Conservation (phyloP, 2,888 invertebrate species). For the Phlogophora meticulosa region DNA sequence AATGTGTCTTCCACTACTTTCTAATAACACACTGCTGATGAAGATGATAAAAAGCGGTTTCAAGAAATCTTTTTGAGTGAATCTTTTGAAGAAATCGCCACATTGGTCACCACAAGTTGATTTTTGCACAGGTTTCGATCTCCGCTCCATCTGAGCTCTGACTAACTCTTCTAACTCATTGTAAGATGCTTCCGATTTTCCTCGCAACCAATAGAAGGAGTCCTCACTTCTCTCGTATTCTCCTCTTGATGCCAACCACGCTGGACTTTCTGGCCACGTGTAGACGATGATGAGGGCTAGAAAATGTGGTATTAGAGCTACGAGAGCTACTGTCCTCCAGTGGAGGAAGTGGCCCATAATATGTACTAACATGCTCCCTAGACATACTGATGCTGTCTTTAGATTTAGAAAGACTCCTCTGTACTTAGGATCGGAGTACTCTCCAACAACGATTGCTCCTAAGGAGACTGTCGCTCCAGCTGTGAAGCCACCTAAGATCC, state of each 20-base stretch:
- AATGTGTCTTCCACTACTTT: conserved; percentile 77
- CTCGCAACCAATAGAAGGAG: conserved; percentile 89
- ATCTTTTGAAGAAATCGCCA: conserved; percentile 70
- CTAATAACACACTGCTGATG: conserved; percentile 71
- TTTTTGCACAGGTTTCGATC: conserved; percentile 38
- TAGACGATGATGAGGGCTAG: conserved; percentile 74
- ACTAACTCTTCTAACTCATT: conserved; percentile 74
- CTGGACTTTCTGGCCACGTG: conserved; percentile 91
- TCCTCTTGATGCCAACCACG: conserved; percentile 89
- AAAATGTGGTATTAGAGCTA: conserved; percentile 69
- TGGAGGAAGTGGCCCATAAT: conserved; percentile 68
- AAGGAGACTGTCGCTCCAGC: conserved; percentile 71
- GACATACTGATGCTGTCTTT: conserved; percentile 75
- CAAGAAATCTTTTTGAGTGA: conserved; percentile 75
- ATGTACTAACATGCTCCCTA: conserved; percentile 75
- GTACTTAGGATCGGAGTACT: conserved; percentile 77
- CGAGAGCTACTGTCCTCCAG: conserved; percentile 75
- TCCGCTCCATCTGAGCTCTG: conserved; percentile 70
- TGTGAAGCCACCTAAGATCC: conserved; percentile 73
- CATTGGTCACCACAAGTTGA: conserved; percentile 43
- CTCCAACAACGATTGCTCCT: conserved; percentile 79
- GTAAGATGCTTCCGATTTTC: conserved; percentile 68
- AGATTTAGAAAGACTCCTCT: conserved; percentile 80
- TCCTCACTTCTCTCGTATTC: conserved; percentile 84
- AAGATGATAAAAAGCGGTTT: conserved; percentile 75